These are phyloP conservation scores for Tridacna gigas DNA, from an alignment of 2,888 invertebrate species.

Conservation along the genomic window DNA sequence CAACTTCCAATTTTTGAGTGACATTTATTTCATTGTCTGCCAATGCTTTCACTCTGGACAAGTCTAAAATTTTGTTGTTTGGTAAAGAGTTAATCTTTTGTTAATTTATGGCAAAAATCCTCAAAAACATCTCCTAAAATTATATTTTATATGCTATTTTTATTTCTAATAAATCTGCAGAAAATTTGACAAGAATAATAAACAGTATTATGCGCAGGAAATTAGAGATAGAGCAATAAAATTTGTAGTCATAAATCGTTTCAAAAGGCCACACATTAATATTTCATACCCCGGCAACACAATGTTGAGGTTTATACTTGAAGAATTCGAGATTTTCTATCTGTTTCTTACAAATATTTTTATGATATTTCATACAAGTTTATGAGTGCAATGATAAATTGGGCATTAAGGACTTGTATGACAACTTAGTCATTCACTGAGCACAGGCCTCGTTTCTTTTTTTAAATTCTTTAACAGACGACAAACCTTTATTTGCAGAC, in stretches of 20 bases:
- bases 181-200: constrained; percentile 54
- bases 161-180: constrained; percentile 51
- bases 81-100: constrained; percentile 30
- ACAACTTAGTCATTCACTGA: not conserved
- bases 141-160: constrained; percentile 56
- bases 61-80: no score
- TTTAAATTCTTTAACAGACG: no score
- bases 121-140: constrained; percentile 38
- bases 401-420: not conserved
- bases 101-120: constrained; percentile 55
- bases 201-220: constrained; percentile 39
- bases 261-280: constrained; percentile 41
- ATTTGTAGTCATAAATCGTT: constrained; percentile 30
- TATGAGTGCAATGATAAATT: constrained; percentile 20
- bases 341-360: constrained; percentile 24
- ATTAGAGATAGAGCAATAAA: constrained; percentile 39
- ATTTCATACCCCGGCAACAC: constrained; percentile 26
- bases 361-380: constrained; percentile 25
- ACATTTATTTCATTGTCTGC: no score
- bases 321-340: constrained; percentile 11
- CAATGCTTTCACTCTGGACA: no score
- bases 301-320: constrained; percentile 3
- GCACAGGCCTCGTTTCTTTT: no score
- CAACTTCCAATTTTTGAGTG: no score
- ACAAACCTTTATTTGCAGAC: no score